Conservation (phyloP, 2,888 invertebrate genomes). For the Furcula furcula region DNA sequence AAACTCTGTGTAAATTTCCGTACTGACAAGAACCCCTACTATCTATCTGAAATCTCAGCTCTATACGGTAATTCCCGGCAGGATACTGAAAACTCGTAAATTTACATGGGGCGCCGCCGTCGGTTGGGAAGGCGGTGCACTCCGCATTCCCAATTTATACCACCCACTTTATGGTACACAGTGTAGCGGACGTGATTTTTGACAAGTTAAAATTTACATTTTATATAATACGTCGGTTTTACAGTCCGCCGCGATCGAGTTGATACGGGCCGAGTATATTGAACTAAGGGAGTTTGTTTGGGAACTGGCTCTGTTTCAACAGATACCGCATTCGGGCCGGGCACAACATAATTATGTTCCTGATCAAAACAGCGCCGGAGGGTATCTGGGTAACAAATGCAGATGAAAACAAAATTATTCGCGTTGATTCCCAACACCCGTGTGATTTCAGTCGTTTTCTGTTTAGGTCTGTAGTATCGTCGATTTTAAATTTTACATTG, state of each 20-base stretch:
- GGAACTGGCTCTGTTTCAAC: slow-evolving; percentile 4
- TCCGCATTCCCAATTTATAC: slow-evolving; percentile 64
- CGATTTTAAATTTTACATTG: no score
- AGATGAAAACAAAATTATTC: background rate
- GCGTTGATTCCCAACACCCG: slow-evolving; percentile 3
- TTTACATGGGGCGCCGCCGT: slow-evolving; percentile 64
- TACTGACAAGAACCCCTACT: slow-evolving; percentile 41
- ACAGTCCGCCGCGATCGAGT: slow-evolving; percentile 31
- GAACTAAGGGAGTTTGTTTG: slow-evolving; percentile 11
- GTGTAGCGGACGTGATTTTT: slow-evolving; percentile 67
- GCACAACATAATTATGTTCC: slow-evolving; percentile 2
- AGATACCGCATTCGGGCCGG: background rate
- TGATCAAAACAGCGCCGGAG: slow-evolving; percentile 1
- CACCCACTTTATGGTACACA: slow-evolving; percentile 60
- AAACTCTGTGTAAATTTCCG: slow-evolving; percentile 49
- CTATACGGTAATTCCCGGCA: slow-evolving; percentile 65
- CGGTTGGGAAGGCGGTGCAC: slow-evolving; percentile 52
- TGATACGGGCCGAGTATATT: slow-evolving; percentile 27
- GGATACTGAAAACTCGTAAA: slow-evolving; percentile 75
- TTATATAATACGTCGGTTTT: slow-evolving; percentile 54
- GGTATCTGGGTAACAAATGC: background rate
- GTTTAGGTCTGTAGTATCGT: no score
- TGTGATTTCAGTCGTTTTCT: slow-evolving; percentile 5
- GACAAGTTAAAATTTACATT: slow-evolving; percentile 69
- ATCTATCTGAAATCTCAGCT: slow-evolving; percentile 61